A percentile compares a stretch with the other conserved stretches of the same genome.
These are phyloP conservation scores for Macaca fascicularis DNA, from an alignment of 2,113 vertebrate genomes.

Conservation along the genomic window T2T-MFA8v1.1 NC_088378.1:56125001-56125500, in stretches of 20 bases:
- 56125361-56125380: accelerated
- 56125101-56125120: background rate
- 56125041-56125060: background rate
- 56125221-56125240: background rate
- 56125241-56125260: background rate
- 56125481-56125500: background rate
- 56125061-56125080: background rate
- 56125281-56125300: background rate
- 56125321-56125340: background rate
- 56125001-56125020: background rate
- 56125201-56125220: conserved; percentile 23
- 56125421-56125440: accelerated
- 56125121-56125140: background rate
- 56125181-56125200: background rate
- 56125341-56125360: accelerated
- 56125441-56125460: background rate
- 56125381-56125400: background rate
- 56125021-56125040: background rate
- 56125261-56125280: background rate
- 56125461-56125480: background rate
- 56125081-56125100: background rate
- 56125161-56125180: background rate
- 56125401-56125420: background rate
- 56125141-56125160: background rate
- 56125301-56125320: background rate